phyloP scores from a whole-genome alignment of 2,797 vertebrate species.

The Danio albolineatus region DNA sequence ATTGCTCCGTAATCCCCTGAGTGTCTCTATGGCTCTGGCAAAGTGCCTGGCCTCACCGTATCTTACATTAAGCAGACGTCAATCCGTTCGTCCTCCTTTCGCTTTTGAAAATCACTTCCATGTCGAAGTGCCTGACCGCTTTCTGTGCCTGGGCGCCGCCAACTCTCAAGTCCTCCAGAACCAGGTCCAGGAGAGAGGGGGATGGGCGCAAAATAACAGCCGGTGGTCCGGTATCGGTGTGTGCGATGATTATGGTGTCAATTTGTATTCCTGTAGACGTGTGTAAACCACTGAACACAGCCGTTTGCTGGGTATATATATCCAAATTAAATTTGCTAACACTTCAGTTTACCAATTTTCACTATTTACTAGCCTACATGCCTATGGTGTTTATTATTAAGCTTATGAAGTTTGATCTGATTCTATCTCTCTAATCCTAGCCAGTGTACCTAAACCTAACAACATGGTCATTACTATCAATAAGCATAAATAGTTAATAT shows the following conservation, averaged over 20 bases:
- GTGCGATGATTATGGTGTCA: conserved; percentile 28
- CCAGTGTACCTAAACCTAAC: too few relatives aligned
- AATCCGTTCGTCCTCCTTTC: conserved; percentile 63
- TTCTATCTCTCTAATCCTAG: too few relatives aligned
- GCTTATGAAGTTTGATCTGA: too few relatives aligned
- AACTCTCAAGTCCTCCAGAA: conserved; percentile 45
- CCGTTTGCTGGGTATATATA: neutral
- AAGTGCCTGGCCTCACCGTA: conserved; percentile 67
- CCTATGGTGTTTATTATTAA: too few relatives aligned
- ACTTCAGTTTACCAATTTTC: too few relatives aligned
- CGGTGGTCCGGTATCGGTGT: conserved; percentile 53
- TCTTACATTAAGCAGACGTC: conserved; percentile 72
- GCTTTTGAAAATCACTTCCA: conserved; percentile 69
- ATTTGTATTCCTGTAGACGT: conserved; percentile 31
- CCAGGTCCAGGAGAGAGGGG: conserved; percentile 25
- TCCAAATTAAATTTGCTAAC: too few relatives aligned
- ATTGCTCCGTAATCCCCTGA: conserved; percentile 71
- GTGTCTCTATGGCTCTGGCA: conserved; percentile 68
- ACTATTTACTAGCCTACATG: too few relatives aligned
- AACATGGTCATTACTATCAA: too few relatives aligned
- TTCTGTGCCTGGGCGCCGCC: conserved; percentile 54
- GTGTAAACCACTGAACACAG: conserved; percentile 12
- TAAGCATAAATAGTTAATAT: too few relatives aligned
- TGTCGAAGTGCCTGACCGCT: conserved; percentile 63
- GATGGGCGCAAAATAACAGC: conserved; percentile 33